Evolutionary conservation across 2,888 invertebrate genomes (phyloP).

Genomic region (Cataglyphis rosenhaueri): DNA sequence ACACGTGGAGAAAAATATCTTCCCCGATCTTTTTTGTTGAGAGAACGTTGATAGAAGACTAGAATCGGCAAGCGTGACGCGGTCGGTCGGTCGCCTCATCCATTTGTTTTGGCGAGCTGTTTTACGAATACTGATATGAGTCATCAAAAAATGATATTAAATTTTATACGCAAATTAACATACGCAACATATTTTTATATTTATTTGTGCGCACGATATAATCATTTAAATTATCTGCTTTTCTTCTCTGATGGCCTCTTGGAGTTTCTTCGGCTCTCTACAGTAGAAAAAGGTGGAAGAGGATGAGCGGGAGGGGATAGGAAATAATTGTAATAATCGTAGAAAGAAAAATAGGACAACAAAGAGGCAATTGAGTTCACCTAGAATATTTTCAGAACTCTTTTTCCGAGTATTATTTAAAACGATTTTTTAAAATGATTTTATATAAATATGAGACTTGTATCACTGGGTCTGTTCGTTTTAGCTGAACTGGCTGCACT

Average conservation of each 20-base stretch:
- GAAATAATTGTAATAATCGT: not conserved
- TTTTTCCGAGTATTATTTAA: not conserved
- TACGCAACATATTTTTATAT: not conserved
- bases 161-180: not conserved
- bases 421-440: not conserved
- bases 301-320: not conserved
- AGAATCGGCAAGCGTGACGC: not conserved
- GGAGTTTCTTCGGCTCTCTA: not conserved
- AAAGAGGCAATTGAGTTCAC: not conserved
- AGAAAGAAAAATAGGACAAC: not conserved
- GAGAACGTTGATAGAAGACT: not conserved
- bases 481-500: no score
- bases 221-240: not conserved
- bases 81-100: not conserved
- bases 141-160: not conserved
- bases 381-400: not conserved
- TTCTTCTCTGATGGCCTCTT: no score
- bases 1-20: not conserved
- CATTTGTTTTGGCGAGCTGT: not conserved
- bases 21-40: not conserved
- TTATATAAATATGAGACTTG: slow-evolving; percentile 2
- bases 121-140: slow-evolving; percentile 1
- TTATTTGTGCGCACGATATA: not conserved
- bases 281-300: no score
- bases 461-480: not conserved